phyloP scores from a whole-genome alignment of 2,113 vertebrate species.

The Mionectes macconnelli region DNA sequence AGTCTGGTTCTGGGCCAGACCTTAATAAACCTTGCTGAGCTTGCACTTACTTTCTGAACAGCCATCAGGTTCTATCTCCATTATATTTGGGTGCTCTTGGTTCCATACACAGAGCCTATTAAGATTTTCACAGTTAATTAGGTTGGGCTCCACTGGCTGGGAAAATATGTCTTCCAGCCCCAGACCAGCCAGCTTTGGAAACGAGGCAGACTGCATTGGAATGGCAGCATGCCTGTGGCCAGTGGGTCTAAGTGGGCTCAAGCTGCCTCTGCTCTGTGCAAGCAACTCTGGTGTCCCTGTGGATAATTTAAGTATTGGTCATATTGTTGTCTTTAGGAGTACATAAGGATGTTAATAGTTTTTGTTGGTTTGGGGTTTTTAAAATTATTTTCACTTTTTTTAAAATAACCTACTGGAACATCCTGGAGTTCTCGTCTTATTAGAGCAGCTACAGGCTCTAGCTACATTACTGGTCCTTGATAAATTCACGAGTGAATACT shows the following conservation, averaged over 20 bases:
- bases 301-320: background rate
- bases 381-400: background rate
- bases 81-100: background rate
- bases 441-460: background rate
- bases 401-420: background rate
- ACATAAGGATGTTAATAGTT: background rate
- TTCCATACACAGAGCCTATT: background rate
- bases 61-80: background rate
- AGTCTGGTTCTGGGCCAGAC: background rate
- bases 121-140: background rate
- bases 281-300: background rate
- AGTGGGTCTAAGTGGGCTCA: fast-evolving
- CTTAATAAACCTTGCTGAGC: background rate
- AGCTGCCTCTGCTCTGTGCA: fast-evolving
- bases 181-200: background rate
- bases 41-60: background rate
- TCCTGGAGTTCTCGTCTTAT: background rate
- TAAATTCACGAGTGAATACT: background rate
- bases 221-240: background rate
- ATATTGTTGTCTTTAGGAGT: background rate
- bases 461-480: background rate
- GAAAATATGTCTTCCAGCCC: background rate
- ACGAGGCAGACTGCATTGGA: fast-evolving
- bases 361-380: background rate
- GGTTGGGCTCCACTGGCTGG: background rate